Evolutionary conservation across 1,140 invertebrate species (phyloP).

Genomic region (Hormaphis cornu): DNA sequence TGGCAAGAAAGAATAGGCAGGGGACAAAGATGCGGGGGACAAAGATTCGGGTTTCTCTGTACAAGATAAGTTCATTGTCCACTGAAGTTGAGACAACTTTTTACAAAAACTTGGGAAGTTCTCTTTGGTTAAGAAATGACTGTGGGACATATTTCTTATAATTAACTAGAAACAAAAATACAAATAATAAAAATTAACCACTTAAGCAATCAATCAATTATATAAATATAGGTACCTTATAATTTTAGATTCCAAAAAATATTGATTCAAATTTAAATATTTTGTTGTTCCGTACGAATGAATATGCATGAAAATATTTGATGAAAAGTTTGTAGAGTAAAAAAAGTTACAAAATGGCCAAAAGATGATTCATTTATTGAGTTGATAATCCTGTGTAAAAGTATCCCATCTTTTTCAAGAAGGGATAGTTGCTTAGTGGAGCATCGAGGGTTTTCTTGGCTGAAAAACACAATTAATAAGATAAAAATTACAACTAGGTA

Average conservation of each 20-base stretch:
- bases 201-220: not conserved
- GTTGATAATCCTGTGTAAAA: not conserved
- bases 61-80: conserved; percentile 19
- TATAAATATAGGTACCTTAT: not conserved
- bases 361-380: conserved; percentile 12
- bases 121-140: conserved; percentile 29
- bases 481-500: not conserved
- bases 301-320: not conserved
- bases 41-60: conserved; percentile 13
- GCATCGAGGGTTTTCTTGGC: conserved; percentile 7
- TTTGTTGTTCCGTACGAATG: not conserved
- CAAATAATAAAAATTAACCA: not conserved
- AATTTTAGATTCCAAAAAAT: not conserved
- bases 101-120: conserved; percentile 21
- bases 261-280: not conserved
- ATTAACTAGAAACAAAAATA: not conserved
- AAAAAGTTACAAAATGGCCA: conserved; percentile 19
- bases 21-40: not conserved
- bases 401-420: conserved; percentile 23
- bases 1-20: conserved; percentile 19
- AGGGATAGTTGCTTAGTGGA: conserved; percentile 1
- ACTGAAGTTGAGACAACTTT: conserved; percentile 17
- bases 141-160: conserved; percentile 23
- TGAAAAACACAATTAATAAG: not conserved
- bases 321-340: not conserved